Percentiles rank a stretch among this genome's conserved stretches.
These are phyloP conservation scores for Heptranchias perlo DNA, from an alignment of 2,113 vertebrate genomes.

Conservation along the genomic window DNA sequence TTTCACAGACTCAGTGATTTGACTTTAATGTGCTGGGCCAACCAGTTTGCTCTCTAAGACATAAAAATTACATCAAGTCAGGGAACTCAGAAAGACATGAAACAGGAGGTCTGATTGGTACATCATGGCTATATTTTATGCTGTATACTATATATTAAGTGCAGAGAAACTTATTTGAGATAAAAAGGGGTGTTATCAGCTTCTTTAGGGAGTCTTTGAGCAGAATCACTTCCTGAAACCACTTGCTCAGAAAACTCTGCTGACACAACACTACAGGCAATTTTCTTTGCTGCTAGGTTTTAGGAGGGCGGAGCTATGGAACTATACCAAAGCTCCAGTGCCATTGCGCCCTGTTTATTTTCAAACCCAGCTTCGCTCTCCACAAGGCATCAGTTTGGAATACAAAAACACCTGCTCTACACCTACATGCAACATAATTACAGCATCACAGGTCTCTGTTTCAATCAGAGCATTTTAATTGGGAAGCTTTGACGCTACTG, in stretches of 20 bases:
- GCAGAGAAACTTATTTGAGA: not conserved
- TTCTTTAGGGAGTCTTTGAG: not conserved
- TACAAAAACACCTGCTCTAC: constrained; percentile 11
- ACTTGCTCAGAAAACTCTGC: not conserved
- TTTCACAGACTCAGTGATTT: not conserved
- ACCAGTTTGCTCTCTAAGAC: not conserved
- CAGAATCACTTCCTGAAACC: not conserved
- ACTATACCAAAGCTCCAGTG: not conserved
- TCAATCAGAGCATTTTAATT: not conserved
- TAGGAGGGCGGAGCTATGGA: not conserved
- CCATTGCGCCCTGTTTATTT: not conserved
- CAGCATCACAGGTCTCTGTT: not conserved
- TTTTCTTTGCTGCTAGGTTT: not conserved
- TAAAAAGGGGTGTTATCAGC: not conserved
- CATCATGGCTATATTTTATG: not conserved
- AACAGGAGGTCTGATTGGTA: not conserved
- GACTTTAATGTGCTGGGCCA: not conserved
- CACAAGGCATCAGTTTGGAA: constrained; percentile 13
- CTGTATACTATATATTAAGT: not conserved
- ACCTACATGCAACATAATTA: constrained; percentile 20
- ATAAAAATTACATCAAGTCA: not conserved
- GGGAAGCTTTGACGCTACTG: not conserved
- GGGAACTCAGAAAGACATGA: not conserved
- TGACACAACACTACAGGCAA: not conserved
- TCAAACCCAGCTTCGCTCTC: not conserved